Evolutionary conservation across 1,140 invertebrate species (phyloP), one percentile per base, ranked within the genome.

Genomic region (Triops longicaudatus): DNA sequence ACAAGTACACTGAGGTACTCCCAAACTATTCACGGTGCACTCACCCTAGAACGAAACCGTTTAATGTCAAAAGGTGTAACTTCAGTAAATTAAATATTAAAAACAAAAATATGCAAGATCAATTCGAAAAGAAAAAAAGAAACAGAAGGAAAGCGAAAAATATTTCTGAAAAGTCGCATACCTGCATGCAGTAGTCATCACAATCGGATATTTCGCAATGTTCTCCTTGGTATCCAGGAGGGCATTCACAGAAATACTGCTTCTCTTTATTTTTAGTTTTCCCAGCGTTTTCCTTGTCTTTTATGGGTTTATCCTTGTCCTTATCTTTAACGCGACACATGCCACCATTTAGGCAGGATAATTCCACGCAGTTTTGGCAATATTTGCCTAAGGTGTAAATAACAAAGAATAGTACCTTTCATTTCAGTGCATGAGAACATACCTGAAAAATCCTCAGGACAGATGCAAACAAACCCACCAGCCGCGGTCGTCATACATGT

Each of bases 391-490:
- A 77, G 72, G 71, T 79, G 74, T 79, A 31, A 77, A 78, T 72
- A 22, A 73, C 43, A 28, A 74, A 77, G 72, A 50, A 77, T 37
- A 31, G n/a, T 10, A 72, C 28, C 44, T 9, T 63, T 26, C 76
- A 78, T 27, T 26, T 79, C 28, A 17, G n/a, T n/a, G n/a, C n/a
- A 42, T 11, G 37, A 4, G 27, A 44, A 73, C 37, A 79, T 79
- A 81, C 87, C 87, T 78, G 82, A 84, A 80, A 86, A 87, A 12
- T 82, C 82, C 72, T 79, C 71, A 7, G 80, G 79, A 81, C 87
- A 88, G 26, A 81, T 82, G 80, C 88, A 89, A 73, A 83, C 82
- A 26, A 81, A 79, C 73, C 75, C 79, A 78, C 76, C 77, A 79
- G 78, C 79, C 77, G 43, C 77, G 76, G 50, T 78, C 79, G 41